Evolutionary conservation across 2,888 invertebrate species (phyloP).

Genomic region (Platypus cylindrus): DNA sequence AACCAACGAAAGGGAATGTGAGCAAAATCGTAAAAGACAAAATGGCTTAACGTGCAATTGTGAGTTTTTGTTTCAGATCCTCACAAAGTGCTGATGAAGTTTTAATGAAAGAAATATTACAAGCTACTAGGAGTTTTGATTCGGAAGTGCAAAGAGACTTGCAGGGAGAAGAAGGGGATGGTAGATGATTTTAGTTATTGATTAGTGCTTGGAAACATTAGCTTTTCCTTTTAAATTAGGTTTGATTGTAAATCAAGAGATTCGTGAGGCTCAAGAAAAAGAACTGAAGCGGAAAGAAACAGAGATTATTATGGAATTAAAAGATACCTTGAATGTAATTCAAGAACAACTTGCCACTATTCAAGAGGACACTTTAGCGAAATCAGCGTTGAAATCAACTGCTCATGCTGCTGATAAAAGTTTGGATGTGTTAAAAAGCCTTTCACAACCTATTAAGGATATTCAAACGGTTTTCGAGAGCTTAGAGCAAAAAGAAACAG

Average conservation of each 20-base stretch:
- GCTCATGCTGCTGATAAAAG: conserved; percentile 53
- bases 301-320: conserved; percentile 26
- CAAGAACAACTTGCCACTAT: conserved; percentile 46
- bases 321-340: conserved; percentile 35
- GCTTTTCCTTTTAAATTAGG: conserved; percentile 13
- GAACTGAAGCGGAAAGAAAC: conserved; percentile 29
- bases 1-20: conserved; percentile 24
- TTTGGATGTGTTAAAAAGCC: conserved; percentile 49
- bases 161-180: conserved; percentile 46
- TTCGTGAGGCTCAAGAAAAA: conserved; percentile 35
- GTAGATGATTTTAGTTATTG: conserved; percentile 26
- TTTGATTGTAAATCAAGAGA: conserved; percentile 38
- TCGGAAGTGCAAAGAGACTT: conserved; percentile 37
- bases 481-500: conserved; percentile 22
- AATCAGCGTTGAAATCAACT: conserved; percentile 54
- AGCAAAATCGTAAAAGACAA: too few species aligned
- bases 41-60: too few species aligned
- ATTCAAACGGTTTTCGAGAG: conserved; percentile 47
- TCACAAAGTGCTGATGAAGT: conserved; percentile 39
- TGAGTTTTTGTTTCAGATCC: conserved; percentile 16
- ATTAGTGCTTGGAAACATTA: conserved; percentile 31
- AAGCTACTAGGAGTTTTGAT: conserved; percentile 34
- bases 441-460: conserved; percentile 49
- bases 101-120: conserved; percentile 19
- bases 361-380: conserved; percentile 50